Percentiles rank a stretch among this genome's conserved stretches.
These are phyloP conservation scores for Muntiacus reevesi DNA, from an alignment of 2,113 vertebrate genomes.

Conservation along the genomic window DNA sequence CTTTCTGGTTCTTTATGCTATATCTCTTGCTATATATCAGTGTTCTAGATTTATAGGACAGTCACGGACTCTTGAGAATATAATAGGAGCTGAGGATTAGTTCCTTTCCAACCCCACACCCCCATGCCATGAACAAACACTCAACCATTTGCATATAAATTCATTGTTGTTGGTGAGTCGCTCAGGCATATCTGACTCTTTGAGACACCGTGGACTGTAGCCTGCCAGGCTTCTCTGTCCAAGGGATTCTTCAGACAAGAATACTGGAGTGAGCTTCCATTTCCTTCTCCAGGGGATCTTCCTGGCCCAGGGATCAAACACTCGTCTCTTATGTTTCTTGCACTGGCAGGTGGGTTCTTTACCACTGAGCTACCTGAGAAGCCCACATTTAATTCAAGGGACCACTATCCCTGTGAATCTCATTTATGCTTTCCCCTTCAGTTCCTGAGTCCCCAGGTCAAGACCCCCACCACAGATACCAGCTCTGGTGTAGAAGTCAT, in stretches of 20 bases:
- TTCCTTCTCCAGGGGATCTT: neutral
- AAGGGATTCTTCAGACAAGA: neutral
- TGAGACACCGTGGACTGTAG: neutral
- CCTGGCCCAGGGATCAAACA: neutral
- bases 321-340: rapidly evolving
- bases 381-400: neutral
- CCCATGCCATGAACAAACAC: rapidly evolving
- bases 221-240: neutral
- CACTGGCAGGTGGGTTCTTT: neutral
- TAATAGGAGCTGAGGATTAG: neutral
- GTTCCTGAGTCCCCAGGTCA: neutral
- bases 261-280: neutral
- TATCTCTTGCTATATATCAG: neutral
- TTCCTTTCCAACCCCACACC: neutral
- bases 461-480: neutral
- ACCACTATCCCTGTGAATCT: neutral
- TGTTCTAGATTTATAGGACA: neutral
- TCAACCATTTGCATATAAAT: neutral
- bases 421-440: neutral
- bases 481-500: neutral
- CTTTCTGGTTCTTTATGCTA: rapidly evolving
- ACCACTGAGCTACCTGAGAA: neutral
- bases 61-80: neutral
- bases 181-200: neutral
- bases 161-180: neutral